phyloP scores from a whole-genome alignment of 2,797 vertebrate species.

The Neosilurus mollespiculum region DNA sequence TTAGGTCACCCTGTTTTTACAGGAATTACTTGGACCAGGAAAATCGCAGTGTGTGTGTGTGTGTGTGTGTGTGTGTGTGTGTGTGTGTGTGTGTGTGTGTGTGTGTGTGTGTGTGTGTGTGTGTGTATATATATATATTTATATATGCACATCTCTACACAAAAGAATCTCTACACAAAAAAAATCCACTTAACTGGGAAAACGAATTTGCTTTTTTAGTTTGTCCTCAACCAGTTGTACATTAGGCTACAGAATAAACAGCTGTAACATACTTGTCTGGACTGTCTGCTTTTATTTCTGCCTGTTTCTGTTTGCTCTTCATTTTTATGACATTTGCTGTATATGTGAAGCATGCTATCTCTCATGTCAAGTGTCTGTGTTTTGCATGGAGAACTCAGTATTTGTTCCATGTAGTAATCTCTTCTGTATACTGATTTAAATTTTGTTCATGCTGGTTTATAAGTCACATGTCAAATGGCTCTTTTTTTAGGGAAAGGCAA shows the following conservation, averaged over 20 bases:
- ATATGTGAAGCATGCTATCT: conserved; percentile 2
- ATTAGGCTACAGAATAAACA: conserved; percentile 73
- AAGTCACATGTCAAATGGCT: conserved; percentile 63
- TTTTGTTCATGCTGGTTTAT: background rate
- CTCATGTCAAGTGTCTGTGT: conserved; percentile 26
- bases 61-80: too few species aligned
- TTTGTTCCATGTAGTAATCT: conserved; percentile 2
- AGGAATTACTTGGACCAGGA: background rate
- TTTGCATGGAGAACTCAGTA: conserved; percentile 20
- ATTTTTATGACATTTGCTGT: conserved; percentile 31
- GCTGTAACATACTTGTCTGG: conserved; percentile 63
- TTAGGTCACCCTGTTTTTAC: background rate
- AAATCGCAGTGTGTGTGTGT: background rate
- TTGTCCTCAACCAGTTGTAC: conserved; percentile 55
- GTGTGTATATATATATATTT: too few species aligned
- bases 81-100: too few species aligned
- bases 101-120: too few species aligned
- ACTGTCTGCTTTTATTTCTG: conserved; percentile 59
- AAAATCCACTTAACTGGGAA: conserved; percentile 35
- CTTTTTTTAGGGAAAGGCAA: conserved; percentile 82
- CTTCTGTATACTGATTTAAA: background rate
- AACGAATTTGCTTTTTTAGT: conserved; percentile 39
- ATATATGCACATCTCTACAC: background rate
- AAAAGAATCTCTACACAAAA: conserved; percentile 55
- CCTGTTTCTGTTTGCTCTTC: conserved; percentile 49